phyloP scores from a whole-genome alignment of 2,888 invertebrate species.

The Crocallis elinguaria region DNA sequence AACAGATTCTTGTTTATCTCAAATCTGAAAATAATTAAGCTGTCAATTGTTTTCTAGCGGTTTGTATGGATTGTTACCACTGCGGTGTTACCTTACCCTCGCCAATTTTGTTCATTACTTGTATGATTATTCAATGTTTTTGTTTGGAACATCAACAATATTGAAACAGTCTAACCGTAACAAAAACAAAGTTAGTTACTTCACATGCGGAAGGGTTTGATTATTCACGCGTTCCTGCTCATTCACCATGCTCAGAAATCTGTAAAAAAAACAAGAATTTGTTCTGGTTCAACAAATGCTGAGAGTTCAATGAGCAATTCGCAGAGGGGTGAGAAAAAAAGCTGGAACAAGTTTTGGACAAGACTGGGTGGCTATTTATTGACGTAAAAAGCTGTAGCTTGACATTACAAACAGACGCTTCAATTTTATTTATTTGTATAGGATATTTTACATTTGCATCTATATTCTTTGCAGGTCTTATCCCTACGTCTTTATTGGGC shows the following conservation, averaged over 20 bases:
- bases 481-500: too few relatives aligned
- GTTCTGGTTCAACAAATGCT: constrained; percentile 39
- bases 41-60: too few relatives aligned
- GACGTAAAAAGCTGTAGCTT: too few relatives aligned
- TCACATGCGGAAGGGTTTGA: constrained; percentile 7
- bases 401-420: too few relatives aligned
- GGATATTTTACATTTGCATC: too few relatives aligned
- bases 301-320: constrained; percentile 61
- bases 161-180: background rate
- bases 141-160: background rate
- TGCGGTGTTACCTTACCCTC: background rate
- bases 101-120: background rate
- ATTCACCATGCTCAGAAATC: background rate
- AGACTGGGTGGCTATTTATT: background rate
- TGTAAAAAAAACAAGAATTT: constrained; percentile 33
- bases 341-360: background rate
- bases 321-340: constrained; percentile 16
- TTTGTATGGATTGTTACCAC: background rate
- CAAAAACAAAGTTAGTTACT: constrained; percentile 2
- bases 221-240: constrained; percentile 46
- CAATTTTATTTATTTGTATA: too few relatives aligned
- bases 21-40: too few relatives aligned
- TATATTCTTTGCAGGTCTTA: too few relatives aligned
- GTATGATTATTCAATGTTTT: background rate
- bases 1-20: too few relatives aligned